Conservation (phyloP, 1,140 invertebrate species). For the Pygmarrhopalites habei region DNA sequence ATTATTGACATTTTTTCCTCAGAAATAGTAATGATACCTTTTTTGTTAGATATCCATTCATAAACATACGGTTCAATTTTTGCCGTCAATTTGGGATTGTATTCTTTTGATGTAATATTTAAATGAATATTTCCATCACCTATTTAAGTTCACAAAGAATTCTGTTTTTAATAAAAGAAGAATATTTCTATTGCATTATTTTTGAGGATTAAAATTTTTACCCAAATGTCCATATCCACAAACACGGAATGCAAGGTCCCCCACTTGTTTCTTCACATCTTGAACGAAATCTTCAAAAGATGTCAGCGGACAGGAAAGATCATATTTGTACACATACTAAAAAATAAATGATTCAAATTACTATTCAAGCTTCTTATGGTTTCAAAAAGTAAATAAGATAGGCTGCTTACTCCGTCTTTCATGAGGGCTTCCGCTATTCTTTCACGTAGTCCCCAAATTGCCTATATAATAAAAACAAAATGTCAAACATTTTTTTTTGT, state of each 20-base stretch:
- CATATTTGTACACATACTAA: conserved; percentile 94
- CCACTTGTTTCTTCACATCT: conserved; percentile 55
- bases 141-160: too few relatives aligned
- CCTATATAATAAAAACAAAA: too few relatives aligned
- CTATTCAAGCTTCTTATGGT: too few relatives aligned
- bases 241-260: conserved; percentile 53
- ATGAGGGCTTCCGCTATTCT: conserved; percentile 69
- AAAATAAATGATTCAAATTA: too few relatives aligned
- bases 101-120: conserved; percentile 68
- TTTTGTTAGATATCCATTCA: conserved; percentile 68
- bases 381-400: too few relatives aligned
- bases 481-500: too few relatives aligned
- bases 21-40: too few relatives aligned
- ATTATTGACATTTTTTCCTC: too few relatives aligned
- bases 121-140: conserved; percentile 88
- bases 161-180: too few relatives aligned
- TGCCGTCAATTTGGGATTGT: conserved; percentile 58
- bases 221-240: conserved; percentile 89
- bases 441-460: conserved; percentile 78
- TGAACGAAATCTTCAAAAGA: conserved; percentile 77
- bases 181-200: too few relatives aligned
- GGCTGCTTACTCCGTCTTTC: conserved; percentile 79
- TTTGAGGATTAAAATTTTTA: too few relatives aligned
- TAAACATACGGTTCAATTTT: conserved; percentile 84
- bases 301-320: conserved; percentile 79